Evolutionary conservation across 2,113 vertebrate species (phyloP), one percentile per base, ranked within the genome.

Genomic region (Cepphus grylle): DNA sequence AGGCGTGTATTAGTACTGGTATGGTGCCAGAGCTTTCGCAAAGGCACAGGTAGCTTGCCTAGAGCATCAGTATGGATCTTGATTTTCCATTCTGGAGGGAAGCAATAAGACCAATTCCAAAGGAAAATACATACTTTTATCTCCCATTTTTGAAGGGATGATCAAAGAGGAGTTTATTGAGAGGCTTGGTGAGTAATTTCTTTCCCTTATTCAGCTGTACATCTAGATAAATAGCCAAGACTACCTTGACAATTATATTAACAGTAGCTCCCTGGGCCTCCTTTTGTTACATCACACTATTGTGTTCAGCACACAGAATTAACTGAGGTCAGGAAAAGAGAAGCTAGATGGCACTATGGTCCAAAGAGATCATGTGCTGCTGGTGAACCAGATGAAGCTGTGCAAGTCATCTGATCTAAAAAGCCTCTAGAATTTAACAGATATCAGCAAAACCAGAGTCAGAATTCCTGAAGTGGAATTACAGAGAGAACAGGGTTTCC

Each of bases 271-370:
- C 43, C 16, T 66, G 19, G 45, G 19, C 25, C 63, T 81, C 42
- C 32, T 62, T 83, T 53, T 84, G 73, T 43, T 67, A 4, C 34
- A 6, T 52, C 21, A 19, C 15, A 13, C 8, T 34, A 1, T 16
- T 49, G 19, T 53, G 47, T 76, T 59, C 30, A 4, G 8, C 47
- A 15, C 13, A 3, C 12, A 40, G 56, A 74, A 43, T 85, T 72
- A 59, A 59, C 77, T 43, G 90, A 88, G 91, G 81, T 84, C 90
- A 88, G 89, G 70, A 66, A 72, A 93, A 95, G 88, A 84, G 91
- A 95, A 97, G 97, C 97, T 98, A 97, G 97, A 59, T 98, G 98
- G 97, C 97, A 97, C 96, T 97, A 86, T 89, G 58, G 90, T 89
- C 85, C 97, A 97, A 72, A 92, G 84, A 81, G 94, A 94, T 76